These are phyloP conservation scores for Euwallacea similis DNA, from an alignment of 1,140 invertebrate genomes.

Conservation along the genomic window DNA sequence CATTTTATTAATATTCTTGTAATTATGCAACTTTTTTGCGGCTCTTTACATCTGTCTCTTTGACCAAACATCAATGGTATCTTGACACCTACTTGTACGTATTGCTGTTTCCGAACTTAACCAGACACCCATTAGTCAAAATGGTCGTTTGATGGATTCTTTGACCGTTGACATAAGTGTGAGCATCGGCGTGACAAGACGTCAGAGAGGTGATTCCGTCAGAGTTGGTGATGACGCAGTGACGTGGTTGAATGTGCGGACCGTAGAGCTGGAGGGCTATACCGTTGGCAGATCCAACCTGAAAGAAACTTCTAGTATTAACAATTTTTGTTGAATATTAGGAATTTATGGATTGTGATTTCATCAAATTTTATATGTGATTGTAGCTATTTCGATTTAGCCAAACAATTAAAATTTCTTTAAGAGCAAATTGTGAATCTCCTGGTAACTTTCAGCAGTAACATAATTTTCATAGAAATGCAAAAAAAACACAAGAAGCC, in stretches of 20 bases:
- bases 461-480: no score
- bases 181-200: slow-evolving; percentile 88
- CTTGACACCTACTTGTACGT: slow-evolving; percentile 64
- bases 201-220: slow-evolving; percentile 88
- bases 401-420: no score
- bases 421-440: no score
- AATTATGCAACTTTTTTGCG: no score
- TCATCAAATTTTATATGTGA: no score
- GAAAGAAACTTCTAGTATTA: not conserved
- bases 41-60: no score
- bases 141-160: slow-evolving; percentile 91
- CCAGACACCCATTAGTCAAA: slow-evolving; percentile 81
- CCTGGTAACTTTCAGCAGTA: no score
- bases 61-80: not conserved
- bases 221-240: slow-evolving; percentile 91
- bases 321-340: no score
- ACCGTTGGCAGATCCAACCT: slow-evolving; percentile 69
- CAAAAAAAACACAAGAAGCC: no score
- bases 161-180: slow-evolving; percentile 92
- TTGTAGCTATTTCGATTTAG: no score
- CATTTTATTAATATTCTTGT: no score
- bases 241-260: slow-evolving; percentile 84
- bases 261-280: slow-evolving; percentile 70
- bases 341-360: no score
- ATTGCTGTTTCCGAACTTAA: slow-evolving; percentile 88